phyloP scores from a whole-genome alignment of 1,140 invertebrate species.

The Anastrepha obliqua region DNA sequence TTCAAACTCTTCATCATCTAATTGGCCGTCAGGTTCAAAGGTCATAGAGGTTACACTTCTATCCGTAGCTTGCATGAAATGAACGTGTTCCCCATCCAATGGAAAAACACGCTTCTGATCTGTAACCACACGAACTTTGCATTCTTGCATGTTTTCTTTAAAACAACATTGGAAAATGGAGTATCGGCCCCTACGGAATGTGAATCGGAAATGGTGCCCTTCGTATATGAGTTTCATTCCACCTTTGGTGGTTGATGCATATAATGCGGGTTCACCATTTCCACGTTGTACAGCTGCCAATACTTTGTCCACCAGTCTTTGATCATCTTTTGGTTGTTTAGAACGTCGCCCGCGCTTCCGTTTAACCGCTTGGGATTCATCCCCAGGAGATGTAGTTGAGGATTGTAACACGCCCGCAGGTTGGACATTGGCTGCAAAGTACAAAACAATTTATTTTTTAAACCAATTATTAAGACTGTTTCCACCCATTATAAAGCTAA shows the following conservation, averaged over 20 bases:
- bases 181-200: conserved; percentile 68
- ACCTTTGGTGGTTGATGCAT: conserved; percentile 71
- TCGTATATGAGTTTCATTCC: conserved; percentile 70
- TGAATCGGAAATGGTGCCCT: conserved; percentile 70
- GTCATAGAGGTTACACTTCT: conserved; percentile 69
- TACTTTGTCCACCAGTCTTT: conserved; percentile 44
- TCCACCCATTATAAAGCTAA: neutral
- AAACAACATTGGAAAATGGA: conserved; percentile 73
- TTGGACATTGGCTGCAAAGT: neutral
- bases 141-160: conserved; percentile 69
- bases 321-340: conserved; percentile 11
- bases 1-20: conserved; percentile 34
- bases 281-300: conserved; percentile 43
- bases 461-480: neutral
- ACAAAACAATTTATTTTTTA: neutral
- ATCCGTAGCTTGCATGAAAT: conserved; percentile 70
- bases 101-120: conserved; percentile 70
- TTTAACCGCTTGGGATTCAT: neutral
- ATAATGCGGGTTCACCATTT: conserved; percentile 62
- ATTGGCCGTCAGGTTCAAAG: conserved; percentile 63
- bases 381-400: neutral
- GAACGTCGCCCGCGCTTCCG: neutral
- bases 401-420: neutral
- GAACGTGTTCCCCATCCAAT: conserved; percentile 69
- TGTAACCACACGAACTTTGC: conserved; percentile 69